Evolutionary conservation across 2,113 vertebrate species (phyloP).

Genomic region (Pica pica): DNA sequence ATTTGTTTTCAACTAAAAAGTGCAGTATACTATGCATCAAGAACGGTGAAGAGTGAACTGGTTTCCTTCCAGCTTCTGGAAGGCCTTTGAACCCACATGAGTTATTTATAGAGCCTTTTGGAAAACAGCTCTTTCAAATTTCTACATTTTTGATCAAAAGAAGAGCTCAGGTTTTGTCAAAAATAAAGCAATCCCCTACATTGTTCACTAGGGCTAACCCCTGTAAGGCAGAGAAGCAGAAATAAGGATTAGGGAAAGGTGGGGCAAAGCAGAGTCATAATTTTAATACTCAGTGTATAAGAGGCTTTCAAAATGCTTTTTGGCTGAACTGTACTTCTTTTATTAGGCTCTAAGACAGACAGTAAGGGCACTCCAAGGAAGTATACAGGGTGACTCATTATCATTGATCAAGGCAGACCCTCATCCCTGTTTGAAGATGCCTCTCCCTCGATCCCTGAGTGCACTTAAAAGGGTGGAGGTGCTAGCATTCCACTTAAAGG

Average conservation of each 20-base stretch:
- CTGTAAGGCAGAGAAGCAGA: neutral
- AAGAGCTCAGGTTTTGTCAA: neutral
- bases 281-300: neutral
- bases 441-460: neutral
- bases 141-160: neutral
- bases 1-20: neutral
- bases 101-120: conserved; percentile 14
- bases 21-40: neutral
- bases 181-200: neutral
- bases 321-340: neutral
- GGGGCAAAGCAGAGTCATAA: neutral
- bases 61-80: neutral
- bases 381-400: neutral
- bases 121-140: neutral
- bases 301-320: neutral
- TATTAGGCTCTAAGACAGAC: neutral
- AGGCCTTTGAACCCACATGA: neutral
- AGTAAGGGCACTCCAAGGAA: neutral
- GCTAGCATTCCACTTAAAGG: neutral
- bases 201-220: neutral
- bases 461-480: neutral
- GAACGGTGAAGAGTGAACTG: neutral
- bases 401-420: neutral
- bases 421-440: neutral
- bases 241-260: neutral